phyloP scores from a whole-genome alignment of 1,140 invertebrate genomes.

The Aphidius ervi region DNA sequence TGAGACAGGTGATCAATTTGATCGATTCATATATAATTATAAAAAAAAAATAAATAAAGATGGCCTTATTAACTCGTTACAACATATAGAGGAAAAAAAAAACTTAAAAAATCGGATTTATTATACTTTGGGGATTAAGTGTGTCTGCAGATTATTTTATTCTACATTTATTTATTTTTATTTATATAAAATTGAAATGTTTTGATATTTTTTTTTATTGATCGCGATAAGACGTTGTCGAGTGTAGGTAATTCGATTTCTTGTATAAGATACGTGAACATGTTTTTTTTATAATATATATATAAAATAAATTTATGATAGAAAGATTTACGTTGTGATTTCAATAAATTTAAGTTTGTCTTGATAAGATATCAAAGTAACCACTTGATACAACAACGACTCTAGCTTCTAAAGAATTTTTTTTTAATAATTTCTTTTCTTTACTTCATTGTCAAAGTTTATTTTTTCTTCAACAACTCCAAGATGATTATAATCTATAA shows the following conservation, averaged over 20 bases:
- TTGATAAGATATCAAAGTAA: conserved; percentile 12
- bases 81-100: conserved; percentile 4
- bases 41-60: background rate
- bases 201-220: too few species aligned
- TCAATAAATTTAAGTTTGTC: background rate
- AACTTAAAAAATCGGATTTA: background rate
- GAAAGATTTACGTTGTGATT: background rate
- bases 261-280: too few species aligned
- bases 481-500: too few species aligned
- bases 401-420: background rate
- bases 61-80: conserved; percentile 10
- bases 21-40: background rate
- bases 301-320: too few species aligned
- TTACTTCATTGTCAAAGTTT: background rate
- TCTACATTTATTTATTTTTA: too few species aligned
- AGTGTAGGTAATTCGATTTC: too few species aligned
- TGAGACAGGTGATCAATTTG: background rate
- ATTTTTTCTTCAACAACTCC: too few species aligned
- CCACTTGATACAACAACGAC: conserved; percentile 1
- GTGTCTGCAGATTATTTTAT: too few species aligned
- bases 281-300: too few species aligned
- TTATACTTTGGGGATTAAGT: too few species aligned
- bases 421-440: background rate
- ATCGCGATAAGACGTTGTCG: too few species aligned
- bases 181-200: too few species aligned